Evolutionary conservation across 2,888 invertebrate species (phyloP).

Genomic region (Gnatocerus cornutus): DNA sequence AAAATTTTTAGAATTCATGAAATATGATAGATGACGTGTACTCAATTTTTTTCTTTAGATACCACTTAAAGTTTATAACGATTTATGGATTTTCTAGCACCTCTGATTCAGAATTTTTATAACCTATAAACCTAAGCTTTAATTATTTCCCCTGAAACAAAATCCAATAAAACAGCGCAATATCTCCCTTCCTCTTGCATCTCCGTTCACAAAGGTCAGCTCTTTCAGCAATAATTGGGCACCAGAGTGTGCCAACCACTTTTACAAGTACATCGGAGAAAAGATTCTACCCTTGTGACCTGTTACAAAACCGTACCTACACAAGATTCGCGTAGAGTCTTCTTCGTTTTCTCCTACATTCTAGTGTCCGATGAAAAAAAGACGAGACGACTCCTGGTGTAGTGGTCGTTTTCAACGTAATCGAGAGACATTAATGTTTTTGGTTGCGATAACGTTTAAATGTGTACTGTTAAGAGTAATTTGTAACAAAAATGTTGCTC

Average conservation of each 20-base stretch:
- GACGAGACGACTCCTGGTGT: constrained; percentile 8
- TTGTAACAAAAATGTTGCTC: constrained; percentile 33
- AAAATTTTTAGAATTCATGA: too few relatives aligned
- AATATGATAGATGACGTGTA: too few relatives aligned
- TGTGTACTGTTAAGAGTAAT: constrained; percentile 31
- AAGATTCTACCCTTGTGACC: constrained; percentile 61
- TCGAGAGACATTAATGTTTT: constrained; percentile 37
- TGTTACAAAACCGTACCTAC: constrained; percentile 55
- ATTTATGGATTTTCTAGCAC: too few relatives aligned
- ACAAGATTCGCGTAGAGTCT: constrained; percentile 49
- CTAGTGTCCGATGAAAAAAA: background rate
- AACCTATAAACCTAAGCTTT: background rate
- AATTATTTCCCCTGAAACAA: constrained; percentile 3
- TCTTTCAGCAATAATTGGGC: constrained; percentile 59
- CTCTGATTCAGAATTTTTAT: too few relatives aligned
- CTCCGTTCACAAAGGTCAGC: constrained; percentile 32
- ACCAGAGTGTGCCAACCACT: constrained; percentile 59
- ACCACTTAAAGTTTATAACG: too few relatives aligned
- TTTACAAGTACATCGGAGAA: constrained; percentile 58
- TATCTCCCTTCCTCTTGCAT: constrained; percentile 14
- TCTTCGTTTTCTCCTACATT: constrained; percentile 17
- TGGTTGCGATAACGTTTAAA: constrained; percentile 42
- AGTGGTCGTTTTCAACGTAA: constrained; percentile 16
- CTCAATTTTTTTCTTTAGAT: too few relatives aligned
- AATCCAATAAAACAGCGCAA: constrained; percentile 31